Percentiles rank a stretch among this genome's conserved stretches.
These are phyloP conservation scores for Leptarthrus brevirostris DNA, from an alignment of 2,888 invertebrate genomes.

Conservation along the genomic window DNA sequence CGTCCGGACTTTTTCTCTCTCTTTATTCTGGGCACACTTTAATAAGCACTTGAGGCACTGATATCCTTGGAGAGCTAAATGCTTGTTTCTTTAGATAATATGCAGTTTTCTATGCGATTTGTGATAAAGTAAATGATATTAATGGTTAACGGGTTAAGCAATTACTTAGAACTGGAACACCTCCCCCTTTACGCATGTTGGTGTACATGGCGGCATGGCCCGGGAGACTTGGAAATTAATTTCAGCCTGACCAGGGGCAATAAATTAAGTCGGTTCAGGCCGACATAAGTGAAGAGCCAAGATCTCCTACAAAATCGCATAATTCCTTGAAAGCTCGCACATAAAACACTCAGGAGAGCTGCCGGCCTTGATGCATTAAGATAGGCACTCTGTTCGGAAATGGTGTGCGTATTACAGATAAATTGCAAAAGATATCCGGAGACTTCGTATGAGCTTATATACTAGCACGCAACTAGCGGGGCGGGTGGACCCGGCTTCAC, in stretches of 20 bases:
- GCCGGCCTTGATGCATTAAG: constrained; percentile 51
- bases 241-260: constrained; percentile 25
- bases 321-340: constrained; percentile 42
- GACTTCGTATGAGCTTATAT: constrained; percentile 34
- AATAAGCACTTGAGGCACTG: not conserved
- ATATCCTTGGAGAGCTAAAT: not conserved
- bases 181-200: constrained; percentile 32
- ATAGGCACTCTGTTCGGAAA: constrained; percentile 51
- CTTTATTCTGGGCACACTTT: too few relatives aligned
- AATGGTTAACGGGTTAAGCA: constrained; percentile 14
- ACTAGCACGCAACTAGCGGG: constrained; percentile 48
- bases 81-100: not conserved
- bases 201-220: not conserved
- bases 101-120: not conserved
- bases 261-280: constrained; percentile 27
- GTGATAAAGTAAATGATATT: not conserved
- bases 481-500: constrained; percentile 3
- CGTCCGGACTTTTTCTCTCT: not conserved
- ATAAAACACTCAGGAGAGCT: constrained; percentile 39
- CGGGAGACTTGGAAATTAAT: constrained; percentile 39
- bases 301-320: constrained; percentile 38
- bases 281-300: constrained; percentile 12
- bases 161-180: constrained; percentile 9
- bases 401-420: constrained; percentile 54
- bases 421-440: constrained; percentile 53